Base-by-base conservation (phyloP, 2,797 vertebrate species). In the Loris lydekkerianus region DNA sequence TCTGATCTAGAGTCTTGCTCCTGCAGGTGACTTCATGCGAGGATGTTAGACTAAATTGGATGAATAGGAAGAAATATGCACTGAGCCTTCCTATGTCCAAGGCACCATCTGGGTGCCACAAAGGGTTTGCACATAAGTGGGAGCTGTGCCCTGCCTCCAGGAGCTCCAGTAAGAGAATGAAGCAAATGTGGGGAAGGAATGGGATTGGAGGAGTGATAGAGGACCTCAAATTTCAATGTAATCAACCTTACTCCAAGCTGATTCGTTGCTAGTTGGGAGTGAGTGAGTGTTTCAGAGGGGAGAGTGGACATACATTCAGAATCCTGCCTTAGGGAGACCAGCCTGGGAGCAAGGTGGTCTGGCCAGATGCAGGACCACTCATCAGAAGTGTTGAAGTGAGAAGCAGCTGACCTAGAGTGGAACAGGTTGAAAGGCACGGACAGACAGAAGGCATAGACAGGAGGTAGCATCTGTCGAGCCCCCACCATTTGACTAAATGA, bases 1-100 rank as follows among this genome's bases (percentile, higher is more conserved):
- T 81, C 65, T 96, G 69, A 31, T 43, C 25, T 91, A 85, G 60
- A 91, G 29, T 70, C 53, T 89, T 49, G 18, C 1, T 82, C 58
- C 69, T n/a, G 34, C 10, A 23, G 31, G 43, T 25, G 21, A 10
- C 56, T 53, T 1, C 7, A 3, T 31, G 27, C 31, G 5, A 0
- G 56, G 78, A 27, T 70, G 10, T 31, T 76, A 34, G 3, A 56
- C 29, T 40, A 29, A 60, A 69, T 72, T 9, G n/a, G 46, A n/a
- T n/a, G 10, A 78, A 11, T 77, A 58, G 70, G 67, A 92, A 61
- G 63, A 73, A 82, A 61, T 25, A 53, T 18, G 5, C 1, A 1
- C 15, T 2, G 25, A 90, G 89, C 77, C 65, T 40, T 76, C 75
- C 37, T 2, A 0, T 56, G 2, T 34, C 9, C 43, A 49, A 61